Percentiles rank a stretch among this genome's conserved stretches.
Evolutionary conservation across 2,797 vertebrate species (phyloP).

Genomic region (Sebastes flavidus): DNA sequence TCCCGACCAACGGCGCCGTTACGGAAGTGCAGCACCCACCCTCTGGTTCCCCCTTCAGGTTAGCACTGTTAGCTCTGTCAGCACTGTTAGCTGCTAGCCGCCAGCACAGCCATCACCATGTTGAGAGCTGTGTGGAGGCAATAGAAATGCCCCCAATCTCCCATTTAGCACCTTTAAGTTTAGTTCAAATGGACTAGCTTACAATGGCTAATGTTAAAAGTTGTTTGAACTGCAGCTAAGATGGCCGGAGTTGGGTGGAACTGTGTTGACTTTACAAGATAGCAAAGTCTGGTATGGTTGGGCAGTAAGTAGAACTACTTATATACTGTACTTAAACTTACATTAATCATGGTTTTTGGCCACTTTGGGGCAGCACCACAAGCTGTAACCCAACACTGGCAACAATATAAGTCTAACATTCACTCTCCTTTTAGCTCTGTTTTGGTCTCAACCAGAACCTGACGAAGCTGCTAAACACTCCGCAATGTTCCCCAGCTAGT

Average conservation of each 20-base stretch:
- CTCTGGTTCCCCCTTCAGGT: no score
- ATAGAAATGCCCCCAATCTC: no score
- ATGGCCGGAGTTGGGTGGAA: background rate
- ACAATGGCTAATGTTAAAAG: background rate
- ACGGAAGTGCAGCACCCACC: no score
- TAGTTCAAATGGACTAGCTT: background rate
- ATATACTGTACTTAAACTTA: no score
- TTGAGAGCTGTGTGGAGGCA: no score
- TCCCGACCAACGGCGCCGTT: no score
- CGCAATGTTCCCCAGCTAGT: background rate
- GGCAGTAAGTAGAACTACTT: background rate
- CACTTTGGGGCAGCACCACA: no score
- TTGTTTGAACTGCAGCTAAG: background rate
- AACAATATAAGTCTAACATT: background rate
- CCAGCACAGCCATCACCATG: no score
- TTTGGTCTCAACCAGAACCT: background rate
- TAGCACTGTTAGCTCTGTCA: no score
- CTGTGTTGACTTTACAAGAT: background rate
- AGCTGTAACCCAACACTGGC: no score
- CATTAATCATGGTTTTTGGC: no score
- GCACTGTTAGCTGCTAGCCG: no score
- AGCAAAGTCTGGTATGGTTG: background rate
- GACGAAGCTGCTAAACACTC: background rate
- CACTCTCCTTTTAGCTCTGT: background rate
- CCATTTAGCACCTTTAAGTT: background rate